Conservation (phyloP, 2,888 invertebrate genomes). For the Tridacna gigas region DNA sequence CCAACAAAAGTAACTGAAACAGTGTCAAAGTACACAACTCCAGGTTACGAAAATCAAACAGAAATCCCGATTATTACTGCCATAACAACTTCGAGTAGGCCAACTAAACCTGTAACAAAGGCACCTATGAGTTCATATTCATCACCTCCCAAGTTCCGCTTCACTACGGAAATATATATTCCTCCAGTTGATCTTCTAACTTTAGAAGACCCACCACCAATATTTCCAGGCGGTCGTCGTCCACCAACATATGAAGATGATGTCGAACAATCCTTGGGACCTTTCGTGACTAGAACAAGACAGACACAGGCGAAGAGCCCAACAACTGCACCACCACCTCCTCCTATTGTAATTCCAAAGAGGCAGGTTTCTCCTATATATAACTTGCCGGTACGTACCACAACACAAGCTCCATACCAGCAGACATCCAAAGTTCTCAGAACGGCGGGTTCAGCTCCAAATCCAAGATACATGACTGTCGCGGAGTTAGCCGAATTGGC, state of each 20-base stretch:
- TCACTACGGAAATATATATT: neutral
- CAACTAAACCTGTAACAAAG: neutral
- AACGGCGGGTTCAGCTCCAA: neutral
- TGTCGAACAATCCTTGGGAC: neutral
- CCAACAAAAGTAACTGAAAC: neutral
- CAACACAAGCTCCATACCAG: neutral
- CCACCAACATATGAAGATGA: slow-evolving; percentile 10
- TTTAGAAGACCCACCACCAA: slow-evolving; percentile 54
- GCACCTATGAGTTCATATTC: neutral
- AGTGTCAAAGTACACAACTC: neutral
- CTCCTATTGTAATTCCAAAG: slow-evolving; percentile 21
- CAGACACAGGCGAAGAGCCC: neutral
- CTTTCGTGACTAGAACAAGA: neutral
- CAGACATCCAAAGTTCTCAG: neutral
- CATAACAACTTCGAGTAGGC: neutral
- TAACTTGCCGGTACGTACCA: neutral
- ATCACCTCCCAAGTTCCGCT: neutral
- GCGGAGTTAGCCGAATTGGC: slow-evolving; percentile 51
- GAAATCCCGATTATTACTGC: neutral
- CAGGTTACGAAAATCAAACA: neutral
- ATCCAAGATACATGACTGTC: slow-evolving; percentile 47
- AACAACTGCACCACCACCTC: slow-evolving; percentile 46
- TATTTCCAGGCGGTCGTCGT: slow-evolving; percentile 36
- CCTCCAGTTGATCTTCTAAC: neutral
- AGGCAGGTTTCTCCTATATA: neutral